Conservation (phyloP, 2,888 invertebrate species). For the Heliconius charithonia region DNA sequence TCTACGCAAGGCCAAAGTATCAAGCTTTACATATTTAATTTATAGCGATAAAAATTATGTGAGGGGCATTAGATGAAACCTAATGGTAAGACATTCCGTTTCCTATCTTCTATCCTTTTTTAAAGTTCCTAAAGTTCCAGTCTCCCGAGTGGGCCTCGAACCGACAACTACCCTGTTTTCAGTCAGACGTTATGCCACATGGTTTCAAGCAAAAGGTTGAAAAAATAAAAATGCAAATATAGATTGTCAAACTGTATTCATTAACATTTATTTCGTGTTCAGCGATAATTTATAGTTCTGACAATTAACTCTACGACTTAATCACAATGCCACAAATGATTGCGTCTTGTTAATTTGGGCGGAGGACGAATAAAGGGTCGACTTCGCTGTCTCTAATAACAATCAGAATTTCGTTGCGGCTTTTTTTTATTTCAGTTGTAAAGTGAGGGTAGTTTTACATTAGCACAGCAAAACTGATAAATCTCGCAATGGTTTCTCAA, state of each 20-base stretch:
- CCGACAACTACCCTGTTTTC: not conserved
- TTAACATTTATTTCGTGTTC: not conserved
- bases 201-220: too few relatives aligned
- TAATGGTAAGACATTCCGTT: not conserved
- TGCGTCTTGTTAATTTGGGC: conserved; percentile 26
- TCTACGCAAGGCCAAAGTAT: too few relatives aligned
- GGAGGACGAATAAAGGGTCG: conserved; percentile 19
- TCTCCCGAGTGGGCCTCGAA: not conserved
- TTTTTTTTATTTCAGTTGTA: not conserved
- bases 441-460: not conserved
- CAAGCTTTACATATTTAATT: too few relatives aligned
- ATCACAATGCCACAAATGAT: conserved; percentile 30
- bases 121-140: too few relatives aligned
- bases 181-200: too few relatives aligned
- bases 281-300: conserved; percentile 9
- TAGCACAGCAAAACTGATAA: too few relatives aligned
- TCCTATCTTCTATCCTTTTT: not conserved
- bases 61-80: too few relatives aligned
- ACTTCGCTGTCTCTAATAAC: not conserved
- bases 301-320: conserved; percentile 13
- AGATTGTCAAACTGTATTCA: not conserved
- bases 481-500: too few relatives aligned
- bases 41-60: too few relatives aligned
- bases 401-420: not conserved
- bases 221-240: not conserved